Evolutionary conservation across 2,888 invertebrate species (phyloP).

Genomic region (Gisinianus flammeolus): DNA sequence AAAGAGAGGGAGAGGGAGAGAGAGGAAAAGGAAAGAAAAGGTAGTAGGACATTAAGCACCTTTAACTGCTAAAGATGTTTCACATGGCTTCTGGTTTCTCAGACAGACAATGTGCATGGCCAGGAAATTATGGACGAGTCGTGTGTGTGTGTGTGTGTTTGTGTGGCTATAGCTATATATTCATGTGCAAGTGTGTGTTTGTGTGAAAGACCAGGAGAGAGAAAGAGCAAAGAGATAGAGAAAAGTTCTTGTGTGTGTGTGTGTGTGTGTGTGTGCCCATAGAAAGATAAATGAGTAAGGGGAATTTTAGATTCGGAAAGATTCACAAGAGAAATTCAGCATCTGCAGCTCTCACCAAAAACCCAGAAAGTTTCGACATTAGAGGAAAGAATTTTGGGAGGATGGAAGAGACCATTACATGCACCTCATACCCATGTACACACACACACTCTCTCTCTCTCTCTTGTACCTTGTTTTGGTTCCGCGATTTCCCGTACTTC

Average conservation of each 20-base stretch:
- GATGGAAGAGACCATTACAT: conserved; percentile 8
- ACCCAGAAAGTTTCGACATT: conserved; percentile 43
- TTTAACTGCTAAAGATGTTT: conserved; percentile 22
- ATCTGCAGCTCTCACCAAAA: conserved; percentile 39
- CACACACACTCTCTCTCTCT: neutral
- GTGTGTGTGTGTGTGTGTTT: too few species aligned
- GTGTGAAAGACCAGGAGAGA: neutral
- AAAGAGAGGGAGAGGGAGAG: neutral
- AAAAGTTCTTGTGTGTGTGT: neutral
- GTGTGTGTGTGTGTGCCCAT: neutral
- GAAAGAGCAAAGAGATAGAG: conserved; percentile 6
- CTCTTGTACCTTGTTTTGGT: too few species aligned
- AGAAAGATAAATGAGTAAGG: conserved; percentile 20
- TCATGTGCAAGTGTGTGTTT: neutral
- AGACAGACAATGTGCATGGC: neutral
- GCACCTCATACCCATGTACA: neutral
- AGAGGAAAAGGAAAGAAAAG: neutral
- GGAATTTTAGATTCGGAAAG: conserved; percentile 4
- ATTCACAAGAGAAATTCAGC: conserved; percentile 46
- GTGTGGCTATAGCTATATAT: neutral
- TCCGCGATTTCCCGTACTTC: neutral
- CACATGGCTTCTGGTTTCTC: conserved; percentile 13
- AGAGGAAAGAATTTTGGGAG: neutral
- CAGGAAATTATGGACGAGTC: neutral
- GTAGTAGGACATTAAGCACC: conserved; percentile 26